phyloP scores from a whole-genome alignment of 2,113 vertebrate genomes.

The Pipa parva region DNA sequence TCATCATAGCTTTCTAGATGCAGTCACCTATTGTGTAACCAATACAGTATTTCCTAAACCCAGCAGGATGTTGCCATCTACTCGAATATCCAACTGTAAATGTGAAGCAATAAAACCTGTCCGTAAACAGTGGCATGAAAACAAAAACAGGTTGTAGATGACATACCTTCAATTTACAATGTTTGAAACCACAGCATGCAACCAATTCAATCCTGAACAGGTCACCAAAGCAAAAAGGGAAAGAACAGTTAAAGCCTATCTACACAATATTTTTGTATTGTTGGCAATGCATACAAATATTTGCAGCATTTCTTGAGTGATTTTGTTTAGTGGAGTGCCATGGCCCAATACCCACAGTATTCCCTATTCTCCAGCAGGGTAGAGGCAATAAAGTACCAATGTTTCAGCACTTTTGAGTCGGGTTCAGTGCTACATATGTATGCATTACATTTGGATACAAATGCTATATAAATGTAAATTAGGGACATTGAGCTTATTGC shows the following conservation, averaged over 20 bases:
- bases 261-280: too few relatives aligned
- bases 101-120: neutral
- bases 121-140: neutral
- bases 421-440: constrained; percentile 18
- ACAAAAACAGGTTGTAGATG: neutral
- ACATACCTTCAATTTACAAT: neutral
- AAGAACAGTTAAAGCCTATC: too few relatives aligned
- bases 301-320: too few relatives aligned
- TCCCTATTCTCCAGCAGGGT: neutral
- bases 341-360: neutral
- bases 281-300: too few relatives aligned
- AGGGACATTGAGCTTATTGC: constrained; percentile 14
- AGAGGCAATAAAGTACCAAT: neutral
- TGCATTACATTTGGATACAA: neutral
- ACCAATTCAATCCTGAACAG: neutral
- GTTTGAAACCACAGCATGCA: neutral
- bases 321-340: too few relatives aligned
- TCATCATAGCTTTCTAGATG: neutral
- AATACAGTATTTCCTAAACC: neutral
- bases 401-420: neutral
- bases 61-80: neutral
- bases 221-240: too few relatives aligned
- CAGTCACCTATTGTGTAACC: neutral
- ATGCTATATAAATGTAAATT: constrained; percentile 34
- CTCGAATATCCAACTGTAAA: neutral